Evolutionary conservation across 2,888 invertebrate species (phyloP).

Genomic region (Ormyrus nitidulus): DNA sequence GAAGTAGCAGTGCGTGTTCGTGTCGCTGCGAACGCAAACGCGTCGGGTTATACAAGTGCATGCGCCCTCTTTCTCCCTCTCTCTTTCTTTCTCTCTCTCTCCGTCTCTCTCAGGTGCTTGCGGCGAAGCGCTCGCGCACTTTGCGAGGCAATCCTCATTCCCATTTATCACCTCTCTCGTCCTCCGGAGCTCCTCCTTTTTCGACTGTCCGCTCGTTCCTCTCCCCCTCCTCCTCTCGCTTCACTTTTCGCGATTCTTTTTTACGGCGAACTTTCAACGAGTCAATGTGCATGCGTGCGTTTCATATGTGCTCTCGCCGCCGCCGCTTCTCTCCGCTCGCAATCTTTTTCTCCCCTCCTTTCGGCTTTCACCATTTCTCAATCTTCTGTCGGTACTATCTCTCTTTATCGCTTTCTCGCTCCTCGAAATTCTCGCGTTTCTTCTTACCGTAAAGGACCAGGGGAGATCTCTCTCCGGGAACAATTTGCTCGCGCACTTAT

Average conservation of each 20-base stretch:
- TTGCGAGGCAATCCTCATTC: slow-evolving; percentile 73
- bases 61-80: not conserved
- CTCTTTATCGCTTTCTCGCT: slow-evolving; percentile 39
- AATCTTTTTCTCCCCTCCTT: slow-evolving; percentile 25
- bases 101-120: not conserved
- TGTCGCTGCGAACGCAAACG: not conserved
- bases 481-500: slow-evolving; percentile 36
- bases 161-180: slow-evolving; percentile 71
- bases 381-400: slow-evolving; percentile 39
- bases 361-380: slow-evolving; percentile 43
- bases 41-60: slow-evolving; percentile 6
- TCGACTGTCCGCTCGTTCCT: slow-evolving; percentile 59
- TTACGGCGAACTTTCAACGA: slow-evolving; percentile 63
- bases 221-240: slow-evolving; percentile 61
- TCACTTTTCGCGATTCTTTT: slow-evolving; percentile 54
- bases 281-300: slow-evolving; percentile 61
- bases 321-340: not conserved
- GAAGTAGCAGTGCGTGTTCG: too few relatives aligned
- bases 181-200: slow-evolving; percentile 59
- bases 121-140: slow-evolving; percentile 24
- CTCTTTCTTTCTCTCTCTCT: not conserved
- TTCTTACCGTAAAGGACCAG: slow-evolving; percentile 53
- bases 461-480: slow-evolving; percentile 21
- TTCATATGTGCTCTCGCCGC: slow-evolving; percentile 27
- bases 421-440: slow-evolving; percentile 61